phyloP scores from a whole-genome alignment of 2,888 invertebrate species.

The Andrena bucephala region DNA sequence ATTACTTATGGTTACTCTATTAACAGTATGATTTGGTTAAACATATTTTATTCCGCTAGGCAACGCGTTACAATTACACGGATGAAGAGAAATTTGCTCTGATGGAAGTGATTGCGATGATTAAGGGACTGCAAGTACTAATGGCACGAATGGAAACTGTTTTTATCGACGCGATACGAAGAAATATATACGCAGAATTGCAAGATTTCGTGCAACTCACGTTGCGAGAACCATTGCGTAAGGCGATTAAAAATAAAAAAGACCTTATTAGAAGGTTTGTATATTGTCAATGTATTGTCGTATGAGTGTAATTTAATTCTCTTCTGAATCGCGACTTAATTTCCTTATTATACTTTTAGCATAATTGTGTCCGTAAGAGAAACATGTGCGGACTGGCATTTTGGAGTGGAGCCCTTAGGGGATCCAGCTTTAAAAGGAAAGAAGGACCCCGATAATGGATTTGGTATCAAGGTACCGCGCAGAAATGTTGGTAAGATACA shows the following conservation, averaged over 20 bases:
- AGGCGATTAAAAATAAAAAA: constrained; percentile 99
- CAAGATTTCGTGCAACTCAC: constrained; percentile 98
- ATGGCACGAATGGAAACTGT: constrained; percentile 99
- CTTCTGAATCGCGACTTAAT: constrained; percentile 9
- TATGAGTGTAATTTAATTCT: neutral
- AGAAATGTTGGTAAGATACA: constrained; percentile 93
- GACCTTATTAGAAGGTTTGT: constrained; percentile 93
- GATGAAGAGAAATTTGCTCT: constrained; percentile 99
- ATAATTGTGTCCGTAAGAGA: constrained; percentile 98
- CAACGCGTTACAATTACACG: constrained; percentile 98
- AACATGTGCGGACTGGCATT: constrained; percentile 98
- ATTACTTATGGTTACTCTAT: constrained; percentile 38
- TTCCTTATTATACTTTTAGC: constrained; percentile 86
- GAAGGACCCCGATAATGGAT: constrained; percentile 96
- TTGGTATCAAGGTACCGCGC: constrained; percentile 95
- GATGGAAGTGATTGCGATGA: constrained; percentile 99
- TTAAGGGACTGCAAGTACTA: constrained; percentile 98
- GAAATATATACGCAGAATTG: constrained; percentile 97
- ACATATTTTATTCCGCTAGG: constrained; percentile 85
- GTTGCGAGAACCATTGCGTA: constrained; percentile 96
- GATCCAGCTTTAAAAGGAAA: constrained; percentile 97
- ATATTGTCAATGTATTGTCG: neutral
- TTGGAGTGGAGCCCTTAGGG: constrained; percentile 95
- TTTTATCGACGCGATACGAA: constrained; percentile 94
- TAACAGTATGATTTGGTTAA: neutral